Evolutionary conservation across 2,888 invertebrate genomes (phyloP).

Genomic region (Erebia epiphron): DNA sequence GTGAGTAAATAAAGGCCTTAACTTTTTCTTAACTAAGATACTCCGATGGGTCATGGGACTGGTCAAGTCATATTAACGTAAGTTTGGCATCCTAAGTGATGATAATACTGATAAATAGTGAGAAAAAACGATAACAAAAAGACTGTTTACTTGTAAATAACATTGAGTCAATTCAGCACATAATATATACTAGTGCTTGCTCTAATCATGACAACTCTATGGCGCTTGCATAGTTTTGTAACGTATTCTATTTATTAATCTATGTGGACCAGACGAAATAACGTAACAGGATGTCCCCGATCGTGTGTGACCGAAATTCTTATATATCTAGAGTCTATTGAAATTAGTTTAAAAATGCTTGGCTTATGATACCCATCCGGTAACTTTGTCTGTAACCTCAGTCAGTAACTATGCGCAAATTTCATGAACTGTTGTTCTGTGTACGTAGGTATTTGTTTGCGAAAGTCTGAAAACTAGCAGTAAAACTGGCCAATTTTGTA

Average conservation of each 20-base stretch:
- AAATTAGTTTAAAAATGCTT: conserved; percentile 11
- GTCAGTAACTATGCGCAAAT: no score
- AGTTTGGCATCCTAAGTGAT: no score
- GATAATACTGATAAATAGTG: no score
- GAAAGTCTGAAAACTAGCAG: no score
- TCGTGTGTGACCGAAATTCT: conserved; percentile 4
- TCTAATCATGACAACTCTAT: conserved; percentile 1
- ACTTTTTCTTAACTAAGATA: no score
- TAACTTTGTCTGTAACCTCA: no score
- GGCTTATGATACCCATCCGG: not conserved
- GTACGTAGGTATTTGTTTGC: not conserved
- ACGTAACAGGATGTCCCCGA: conserved; percentile 29
- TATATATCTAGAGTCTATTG: not conserved
- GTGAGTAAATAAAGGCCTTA: no score
- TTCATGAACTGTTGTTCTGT: not conserved
- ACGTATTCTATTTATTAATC: conserved; percentile 27
- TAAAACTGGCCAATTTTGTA: no score
- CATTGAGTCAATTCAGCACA: not conserved
- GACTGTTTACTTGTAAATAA: not conserved
- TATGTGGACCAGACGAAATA: conserved; percentile 22
- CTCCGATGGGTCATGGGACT: no score
- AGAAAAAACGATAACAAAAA: not conserved
- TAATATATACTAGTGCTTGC: not conserved
- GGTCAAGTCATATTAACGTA: no score
- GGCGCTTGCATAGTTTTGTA: conserved; percentile 18